Evolutionary conservation across 1,140 invertebrate species (phyloP), one percentile per base, ranked within the genome.

Genomic region (Akabosia matsudoensis): DNA sequence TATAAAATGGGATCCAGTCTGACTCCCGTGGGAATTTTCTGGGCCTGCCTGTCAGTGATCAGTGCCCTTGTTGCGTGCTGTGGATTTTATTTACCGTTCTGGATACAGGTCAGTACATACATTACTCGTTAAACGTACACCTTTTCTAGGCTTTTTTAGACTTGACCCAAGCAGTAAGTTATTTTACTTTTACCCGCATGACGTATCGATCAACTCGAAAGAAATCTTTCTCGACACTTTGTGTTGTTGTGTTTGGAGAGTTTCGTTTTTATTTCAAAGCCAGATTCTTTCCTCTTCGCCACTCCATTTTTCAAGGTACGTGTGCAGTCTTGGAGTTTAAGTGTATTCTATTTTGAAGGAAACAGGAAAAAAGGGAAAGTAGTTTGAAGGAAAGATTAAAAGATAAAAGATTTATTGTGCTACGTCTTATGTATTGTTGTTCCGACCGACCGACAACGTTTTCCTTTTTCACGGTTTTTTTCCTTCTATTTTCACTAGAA

Each of bases 81-180:
- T 14, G 90, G 90, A 75, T 91, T 90, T 83, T 91, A 91, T 81
- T 84, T 91, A 82, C 90, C 90, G 71, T 91, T 89, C 83, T 92
- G 90, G 90, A 88, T 92, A 74, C 86, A 90, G 86, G 90, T 91
- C 82, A 84, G 82, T 31, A n/a, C 24, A 45, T 18, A 10, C 37
- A 45, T 18, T 45, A 7, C 37, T 45, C 37, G 18, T 18, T 45
- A 45, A 7, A 45, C 37, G 7, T 10, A 10, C 7, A 45, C 18
- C 7, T 45, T 45, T 45, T 10, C 37, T 45, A 10, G 37, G 37
- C 18, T 45, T 45, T 45, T 45, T 10, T 45, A 45, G 18, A 7
- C 37, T 45, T 45, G 37, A 45, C 37, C 37, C 37, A 45, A 7
- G 7, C 7, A 45, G 37, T 45, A 10, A 10, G 37, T 18, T 45